A percentile compares a stretch with the other conserved stretches of the same genome.
These are phyloP conservation scores for Coreoperca whiteheadi DNA, from an alignment of 2,113 vertebrate genomes.

Conservation along the genomic window DNA sequence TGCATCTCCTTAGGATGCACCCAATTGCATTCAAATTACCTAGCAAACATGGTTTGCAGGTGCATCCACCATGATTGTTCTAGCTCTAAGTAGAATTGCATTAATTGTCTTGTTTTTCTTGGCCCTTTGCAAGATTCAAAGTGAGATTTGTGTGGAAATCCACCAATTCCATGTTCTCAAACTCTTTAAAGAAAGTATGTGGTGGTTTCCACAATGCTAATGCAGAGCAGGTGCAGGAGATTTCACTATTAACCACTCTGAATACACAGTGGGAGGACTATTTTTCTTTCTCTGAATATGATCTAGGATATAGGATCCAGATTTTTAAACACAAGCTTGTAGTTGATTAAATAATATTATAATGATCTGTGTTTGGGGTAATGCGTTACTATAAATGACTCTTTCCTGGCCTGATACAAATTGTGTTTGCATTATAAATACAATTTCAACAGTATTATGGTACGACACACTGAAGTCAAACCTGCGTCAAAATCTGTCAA, in stretches of 20 bases:
- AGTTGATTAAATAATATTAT: background rate
- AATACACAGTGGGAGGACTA: background rate
- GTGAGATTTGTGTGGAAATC: slow-evolving; percentile 10
- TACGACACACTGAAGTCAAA: background rate
- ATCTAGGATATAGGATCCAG: background rate
- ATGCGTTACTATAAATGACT: background rate
- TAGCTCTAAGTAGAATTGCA: background rate
- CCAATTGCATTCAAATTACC: slow-evolving; percentile 35
- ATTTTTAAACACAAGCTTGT: background rate
- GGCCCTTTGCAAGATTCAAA: background rate
- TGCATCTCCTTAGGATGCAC: slow-evolving; percentile 39
- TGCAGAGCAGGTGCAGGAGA: background rate
- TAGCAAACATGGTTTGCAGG: slow-evolving; percentile 5
- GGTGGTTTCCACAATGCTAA: background rate
- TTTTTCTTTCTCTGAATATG: background rate
- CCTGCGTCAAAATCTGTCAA: background rate
- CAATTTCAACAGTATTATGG: background rate
- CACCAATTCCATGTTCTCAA: background rate
- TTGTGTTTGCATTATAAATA: background rate
- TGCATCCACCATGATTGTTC: background rate
- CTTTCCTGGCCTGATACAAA: background rate
- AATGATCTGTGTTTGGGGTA: too few species aligned
- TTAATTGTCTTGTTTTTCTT: slow-evolving; percentile 13
- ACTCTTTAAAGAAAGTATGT: background rate
- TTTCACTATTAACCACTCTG: background rate